phyloP scores from a whole-genome alignment of 2,888 invertebrate genomes.

The Andricus quercusramuli region DNA sequence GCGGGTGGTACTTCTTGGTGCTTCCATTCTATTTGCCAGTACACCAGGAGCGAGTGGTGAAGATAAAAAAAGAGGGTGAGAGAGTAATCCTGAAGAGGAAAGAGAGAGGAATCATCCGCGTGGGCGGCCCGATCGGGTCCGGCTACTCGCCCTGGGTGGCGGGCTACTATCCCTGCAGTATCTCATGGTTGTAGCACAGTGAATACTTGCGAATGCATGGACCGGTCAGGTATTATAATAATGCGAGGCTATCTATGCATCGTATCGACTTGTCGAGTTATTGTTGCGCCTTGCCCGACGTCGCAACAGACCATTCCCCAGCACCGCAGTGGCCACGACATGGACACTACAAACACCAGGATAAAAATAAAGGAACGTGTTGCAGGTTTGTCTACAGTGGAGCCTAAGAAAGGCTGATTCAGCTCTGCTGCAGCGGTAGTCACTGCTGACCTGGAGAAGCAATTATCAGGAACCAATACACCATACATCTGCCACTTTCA shows the following conservation, averaged over 20 bases:
- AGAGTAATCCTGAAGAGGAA: constrained; percentile 44
- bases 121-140: constrained; percentile 58
- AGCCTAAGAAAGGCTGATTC: too few relatives aligned
- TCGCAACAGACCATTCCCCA: constrained; percentile 48
- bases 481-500: too few relatives aligned
- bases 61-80: constrained; percentile 34
- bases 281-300: constrained; percentile 61
- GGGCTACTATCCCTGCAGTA: constrained; percentile 53
- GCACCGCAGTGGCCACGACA: constrained; percentile 44
- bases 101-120: constrained; percentile 51
- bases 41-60: constrained; percentile 20
- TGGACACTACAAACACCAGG: background rate
- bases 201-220: constrained; percentile 57
- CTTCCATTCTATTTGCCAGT: constrained; percentile 33
- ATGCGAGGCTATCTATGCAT: constrained; percentile 67
- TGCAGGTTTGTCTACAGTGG: background rate
- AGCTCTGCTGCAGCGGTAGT: too few relatives aligned
- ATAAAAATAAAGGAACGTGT: background rate
- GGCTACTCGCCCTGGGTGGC: constrained; percentile 63
- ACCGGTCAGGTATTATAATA: constrained; percentile 67
- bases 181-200: constrained; percentile 51
- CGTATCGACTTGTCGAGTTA: constrained; percentile 70
- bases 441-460: too few relatives aligned
- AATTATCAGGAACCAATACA: too few relatives aligned
- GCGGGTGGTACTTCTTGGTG: constrained; percentile 44